A percentile compares a stretch with the other conserved stretches of the same genome.
phyloP scores from a whole-genome alignment of 2,797 vertebrate species.

The Philypnodon macrostomus region DNA sequence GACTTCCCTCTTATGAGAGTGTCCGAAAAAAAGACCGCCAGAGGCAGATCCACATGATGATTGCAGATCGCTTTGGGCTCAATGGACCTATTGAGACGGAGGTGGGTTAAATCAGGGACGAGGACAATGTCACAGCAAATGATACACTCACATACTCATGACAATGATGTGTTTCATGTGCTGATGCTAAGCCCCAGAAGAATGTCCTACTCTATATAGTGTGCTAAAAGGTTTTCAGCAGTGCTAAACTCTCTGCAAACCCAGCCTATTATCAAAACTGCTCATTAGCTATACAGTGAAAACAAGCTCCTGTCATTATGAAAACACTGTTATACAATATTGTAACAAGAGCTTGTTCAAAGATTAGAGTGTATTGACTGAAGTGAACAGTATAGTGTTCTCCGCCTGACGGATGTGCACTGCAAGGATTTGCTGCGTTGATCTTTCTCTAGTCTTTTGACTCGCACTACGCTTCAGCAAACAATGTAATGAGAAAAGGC shows the following conservation, averaged over 20 bases:
- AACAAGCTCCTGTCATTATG: slow-evolving; percentile 12
- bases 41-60: slow-evolving; percentile 70
- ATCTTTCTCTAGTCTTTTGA: slow-evolving; percentile 64
- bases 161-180: slow-evolving; percentile 27
- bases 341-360: slow-evolving; percentile 43
- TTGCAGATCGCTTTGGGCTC: slow-evolving; percentile 60
- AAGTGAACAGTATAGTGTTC: slow-evolving; percentile 37
- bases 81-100: slow-evolving; percentile 58
- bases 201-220: slow-evolving; percentile 5
- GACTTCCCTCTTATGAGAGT: slow-evolving; percentile 69
- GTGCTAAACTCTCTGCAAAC: slow-evolving; percentile 11
- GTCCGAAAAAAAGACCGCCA: slow-evolving; percentile 70
- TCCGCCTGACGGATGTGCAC: slow-evolving; percentile 33
- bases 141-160: slow-evolving; percentile 22
- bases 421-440: slow-evolving; percentile 45
- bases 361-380: slow-evolving; percentile 38
- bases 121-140: slow-evolving; percentile 12
- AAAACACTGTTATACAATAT: slow-evolving; percentile 27
- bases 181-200: slow-evolving; percentile 3
- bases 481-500: slow-evolving; percentile 74
- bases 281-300: slow-evolving; percentile 11
- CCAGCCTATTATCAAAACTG: not conserved
- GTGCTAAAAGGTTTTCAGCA: slow-evolving; percentile 4
- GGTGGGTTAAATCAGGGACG: slow-evolving; percentile 53
- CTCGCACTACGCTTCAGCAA: slow-evolving; percentile 63